Conservation (phyloP, 2,888 invertebrate species). For the Ophion ventricosus region DNA sequence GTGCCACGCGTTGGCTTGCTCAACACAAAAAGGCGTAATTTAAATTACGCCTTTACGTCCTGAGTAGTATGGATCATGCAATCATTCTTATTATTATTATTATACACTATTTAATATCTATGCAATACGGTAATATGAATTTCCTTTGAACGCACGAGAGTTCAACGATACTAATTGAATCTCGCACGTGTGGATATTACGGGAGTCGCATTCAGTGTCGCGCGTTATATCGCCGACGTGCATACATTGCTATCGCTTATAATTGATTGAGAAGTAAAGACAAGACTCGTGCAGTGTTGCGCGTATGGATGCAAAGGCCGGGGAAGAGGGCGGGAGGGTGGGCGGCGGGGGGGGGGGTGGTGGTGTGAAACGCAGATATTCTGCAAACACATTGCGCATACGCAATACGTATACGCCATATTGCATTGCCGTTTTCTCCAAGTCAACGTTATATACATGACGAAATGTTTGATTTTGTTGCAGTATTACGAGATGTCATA, state of each 20-base stretch:
- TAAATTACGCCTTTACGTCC: neutral
- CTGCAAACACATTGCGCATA: neutral
- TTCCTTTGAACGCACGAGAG: neutral
- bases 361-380: constrained; percentile 8
- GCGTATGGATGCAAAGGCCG: too few species aligned
- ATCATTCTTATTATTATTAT: neutral
- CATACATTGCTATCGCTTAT: neutral
- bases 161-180: constrained; percentile 18
- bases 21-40: neutral
- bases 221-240: constrained; percentile 27
- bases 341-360: too few species aligned
- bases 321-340: too few species aligned
- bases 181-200: constrained; percentile 15
- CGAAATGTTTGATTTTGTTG: constrained; percentile 82
- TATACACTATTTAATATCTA: neutral
- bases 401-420: neutral
- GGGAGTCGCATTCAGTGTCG: neutral
- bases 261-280: constrained; percentile 36
- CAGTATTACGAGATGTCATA: constrained; percentile 99
- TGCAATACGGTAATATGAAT: neutral
- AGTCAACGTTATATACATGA: constrained; percentile 4
- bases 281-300: neutral
- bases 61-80: neutral
- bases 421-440: constrained; percentile 7
- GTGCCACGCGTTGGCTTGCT: neutral